phyloP scores from a whole-genome alignment of 2,113 vertebrate species.

The Chlorocebus sabaeus region DNA sequence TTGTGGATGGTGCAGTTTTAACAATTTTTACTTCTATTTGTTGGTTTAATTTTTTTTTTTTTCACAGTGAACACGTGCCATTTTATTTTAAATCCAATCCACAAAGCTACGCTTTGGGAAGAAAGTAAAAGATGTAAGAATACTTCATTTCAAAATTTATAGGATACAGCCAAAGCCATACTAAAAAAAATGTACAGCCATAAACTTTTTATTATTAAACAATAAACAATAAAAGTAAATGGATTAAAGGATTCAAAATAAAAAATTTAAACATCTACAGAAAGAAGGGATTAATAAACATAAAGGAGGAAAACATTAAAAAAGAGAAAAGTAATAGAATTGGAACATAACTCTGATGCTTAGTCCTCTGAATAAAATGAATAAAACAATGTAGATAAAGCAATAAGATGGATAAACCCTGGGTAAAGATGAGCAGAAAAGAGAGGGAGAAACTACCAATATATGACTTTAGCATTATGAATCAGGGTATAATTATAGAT shows the following conservation, averaged over 20 bases:
- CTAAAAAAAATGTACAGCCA: slow-evolving; percentile 21
- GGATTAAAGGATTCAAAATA: slow-evolving; percentile 33
- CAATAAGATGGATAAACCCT: not conserved
- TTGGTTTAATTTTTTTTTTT: slow-evolving; percentile 23
- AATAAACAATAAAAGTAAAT: slow-evolving; percentile 65
- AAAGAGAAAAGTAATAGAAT: slow-evolving; percentile 8
- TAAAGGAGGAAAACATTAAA: slow-evolving; percentile 50
- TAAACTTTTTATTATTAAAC: slow-evolving; percentile 49
- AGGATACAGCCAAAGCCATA: not conserved
- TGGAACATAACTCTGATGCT: slow-evolving; percentile 23
- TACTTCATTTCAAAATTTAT: slow-evolving; percentile 38
- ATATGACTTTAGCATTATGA: not conserved
- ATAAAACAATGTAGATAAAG: not conserved
- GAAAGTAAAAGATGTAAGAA: slow-evolving; percentile 20
- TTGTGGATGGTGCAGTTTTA: not conserved
- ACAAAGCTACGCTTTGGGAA: slow-evolving; percentile 11
- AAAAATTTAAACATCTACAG: slow-evolving; percentile 47
- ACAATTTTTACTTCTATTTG: slow-evolving; percentile 17
- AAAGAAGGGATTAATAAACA: slow-evolving; percentile 29
- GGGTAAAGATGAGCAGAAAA: not conserved
- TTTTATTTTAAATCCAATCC: slow-evolving; percentile 29
- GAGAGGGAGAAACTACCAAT: not conserved
- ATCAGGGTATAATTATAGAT: not conserved
- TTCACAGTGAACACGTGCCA: not conserved
- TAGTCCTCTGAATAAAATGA: not conserved